phyloP scores from a whole-genome alignment of 2,888 invertebrate species.

The Rutpela maculata region DNA sequence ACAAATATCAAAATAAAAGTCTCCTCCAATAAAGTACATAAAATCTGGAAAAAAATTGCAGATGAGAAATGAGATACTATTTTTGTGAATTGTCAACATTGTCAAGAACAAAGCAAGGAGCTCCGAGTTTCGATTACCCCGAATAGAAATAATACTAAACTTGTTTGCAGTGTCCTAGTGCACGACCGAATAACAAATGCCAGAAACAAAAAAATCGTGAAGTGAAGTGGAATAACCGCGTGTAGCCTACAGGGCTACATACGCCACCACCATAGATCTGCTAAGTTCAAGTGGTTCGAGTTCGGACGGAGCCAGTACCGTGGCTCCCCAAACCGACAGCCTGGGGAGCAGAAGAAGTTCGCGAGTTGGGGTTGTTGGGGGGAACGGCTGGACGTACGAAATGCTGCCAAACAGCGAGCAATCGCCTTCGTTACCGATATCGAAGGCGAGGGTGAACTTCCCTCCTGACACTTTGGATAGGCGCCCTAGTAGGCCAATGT shows the following conservation, averaged over 20 bases:
- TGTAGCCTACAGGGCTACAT: slow-evolving; percentile 14
- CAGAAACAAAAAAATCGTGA: neutral
- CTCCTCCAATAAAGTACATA: too few species aligned
- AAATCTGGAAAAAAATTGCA: too few species aligned
- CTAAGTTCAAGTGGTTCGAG: slow-evolving; percentile 33
- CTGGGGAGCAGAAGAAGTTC: slow-evolving; percentile 64
- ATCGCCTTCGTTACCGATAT: slow-evolving; percentile 60
- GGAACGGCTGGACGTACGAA: slow-evolving; percentile 72
- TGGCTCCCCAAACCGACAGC: slow-evolving; percentile 58
- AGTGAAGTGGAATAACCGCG: neutral
- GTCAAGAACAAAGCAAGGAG: too few species aligned
- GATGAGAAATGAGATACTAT: too few species aligned
- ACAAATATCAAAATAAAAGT: too few species aligned
- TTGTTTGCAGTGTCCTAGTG: neutral
- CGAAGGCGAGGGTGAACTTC: slow-evolving; percentile 82
- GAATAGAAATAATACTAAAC: neutral
- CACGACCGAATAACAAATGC: neutral
- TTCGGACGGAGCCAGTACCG: slow-evolving; percentile 53
- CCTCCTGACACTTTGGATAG: slow-evolving; percentile 77
- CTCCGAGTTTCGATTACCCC: too few species aligned
- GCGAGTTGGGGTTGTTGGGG: slow-evolving; percentile 54
- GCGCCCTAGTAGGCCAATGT: slow-evolving; percentile 72
- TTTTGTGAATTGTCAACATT: too few species aligned
- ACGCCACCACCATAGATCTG: slow-evolving; percentile 34
- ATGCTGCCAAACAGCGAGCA: slow-evolving; percentile 72